phyloP scores from a whole-genome alignment of 2,888 invertebrate genomes.

The Lasioglossum vierecki region DNA sequence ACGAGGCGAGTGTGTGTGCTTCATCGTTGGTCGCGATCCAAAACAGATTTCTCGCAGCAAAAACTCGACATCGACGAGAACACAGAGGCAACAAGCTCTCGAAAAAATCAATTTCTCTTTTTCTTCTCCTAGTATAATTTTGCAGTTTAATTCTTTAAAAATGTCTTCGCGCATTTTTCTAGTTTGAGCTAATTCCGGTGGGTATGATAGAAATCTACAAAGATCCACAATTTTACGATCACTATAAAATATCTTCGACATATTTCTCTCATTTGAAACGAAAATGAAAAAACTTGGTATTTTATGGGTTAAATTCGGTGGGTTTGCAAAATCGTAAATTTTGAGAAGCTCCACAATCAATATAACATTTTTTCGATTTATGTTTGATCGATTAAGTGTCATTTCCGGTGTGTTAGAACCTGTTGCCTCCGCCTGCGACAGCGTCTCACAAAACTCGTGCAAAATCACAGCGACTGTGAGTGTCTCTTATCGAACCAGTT shows the following conservation, averaged over 20 bases:
- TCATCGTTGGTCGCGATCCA: slow-evolving; percentile 30
- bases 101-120: not conserved
- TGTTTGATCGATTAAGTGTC: not conserved
- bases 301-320: not conserved
- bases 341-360: not conserved
- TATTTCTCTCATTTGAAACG: not conserved
- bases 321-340: not conserved
- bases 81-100: slow-evolving; percentile 32
- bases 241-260: not conserved
- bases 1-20: not conserved
- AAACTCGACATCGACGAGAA: slow-evolving; percentile 22
- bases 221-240: too few species aligned
- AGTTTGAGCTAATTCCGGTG: not conserved
- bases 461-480: slow-evolving; percentile 47
- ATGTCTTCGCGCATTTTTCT: not conserved
- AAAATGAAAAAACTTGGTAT: not conserved
- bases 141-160: not conserved
- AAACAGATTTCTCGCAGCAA: slow-evolving; percentile 31
- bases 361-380: not conserved
- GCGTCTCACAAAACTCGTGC: slow-evolving; percentile 48
- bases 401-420: not conserved
- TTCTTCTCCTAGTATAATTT: not conserved
- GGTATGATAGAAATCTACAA: too few species aligned
- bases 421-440: slow-evolving; percentile 21
- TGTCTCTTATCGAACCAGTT: slow-evolving; percentile 27